Evolutionary conservation across 2,888 invertebrate genomes (phyloP).

Genomic region (Eumacrocentrus americanus): DNA sequence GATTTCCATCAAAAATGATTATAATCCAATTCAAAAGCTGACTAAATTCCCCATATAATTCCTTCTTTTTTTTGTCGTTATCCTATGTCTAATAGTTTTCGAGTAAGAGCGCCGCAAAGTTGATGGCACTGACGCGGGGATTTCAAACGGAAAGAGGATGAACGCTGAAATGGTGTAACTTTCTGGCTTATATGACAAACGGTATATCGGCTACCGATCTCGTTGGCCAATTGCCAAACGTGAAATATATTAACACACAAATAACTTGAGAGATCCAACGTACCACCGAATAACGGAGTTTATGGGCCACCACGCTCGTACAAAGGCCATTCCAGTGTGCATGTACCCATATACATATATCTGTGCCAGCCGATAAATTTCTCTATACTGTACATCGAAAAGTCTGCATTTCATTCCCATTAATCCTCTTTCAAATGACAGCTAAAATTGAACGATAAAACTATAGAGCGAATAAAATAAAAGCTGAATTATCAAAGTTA

Average conservation of each 20-base stretch:
- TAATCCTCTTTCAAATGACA: not conserved
- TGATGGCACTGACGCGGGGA: no score
- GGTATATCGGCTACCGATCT: slow-evolving; percentile 35
- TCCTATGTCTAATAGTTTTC: no score
- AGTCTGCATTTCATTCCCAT: slow-evolving; percentile 8
- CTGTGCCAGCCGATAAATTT: no score
- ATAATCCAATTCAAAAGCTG: no score
- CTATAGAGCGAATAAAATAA: not conserved
- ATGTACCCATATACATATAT: not conserved
- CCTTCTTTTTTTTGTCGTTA: no score
- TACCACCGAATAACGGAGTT: slow-evolving; percentile 38
- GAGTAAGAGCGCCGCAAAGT: no score
- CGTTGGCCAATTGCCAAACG: slow-evolving; percentile 43
- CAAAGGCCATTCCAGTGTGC: slow-evolving; percentile 19
- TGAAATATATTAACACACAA: slow-evolving; percentile 50
- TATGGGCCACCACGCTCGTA: slow-evolving; percentile 38
- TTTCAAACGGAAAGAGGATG: no score
- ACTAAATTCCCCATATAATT: no score
- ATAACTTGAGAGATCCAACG: slow-evolving; percentile 41
- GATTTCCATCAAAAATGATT: no score
- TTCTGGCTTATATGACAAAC: slow-evolving; percentile 7
- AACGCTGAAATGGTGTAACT: no score
- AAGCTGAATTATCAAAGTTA: not conserved
- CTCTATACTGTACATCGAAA: no score
- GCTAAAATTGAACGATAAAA: not conserved